Conservation (phyloP, 2,888 invertebrate species). For the Herminia tarsipennalis region DNA sequence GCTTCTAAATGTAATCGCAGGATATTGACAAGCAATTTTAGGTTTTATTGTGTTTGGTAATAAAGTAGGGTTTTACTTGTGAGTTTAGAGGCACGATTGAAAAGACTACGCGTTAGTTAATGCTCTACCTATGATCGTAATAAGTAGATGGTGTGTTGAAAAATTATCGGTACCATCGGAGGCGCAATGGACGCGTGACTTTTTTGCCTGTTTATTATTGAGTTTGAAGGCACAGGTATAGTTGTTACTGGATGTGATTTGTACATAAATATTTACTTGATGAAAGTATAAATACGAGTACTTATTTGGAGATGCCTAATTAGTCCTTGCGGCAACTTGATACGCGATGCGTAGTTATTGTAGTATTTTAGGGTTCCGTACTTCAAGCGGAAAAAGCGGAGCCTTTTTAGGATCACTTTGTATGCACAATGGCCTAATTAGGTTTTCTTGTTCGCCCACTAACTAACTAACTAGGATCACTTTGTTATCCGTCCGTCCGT, state of each 20-base stretch:
- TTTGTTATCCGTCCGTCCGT: too few relatives aligned
- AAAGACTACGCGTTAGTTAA: constrained; percentile 76
- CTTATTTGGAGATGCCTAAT: too few relatives aligned
- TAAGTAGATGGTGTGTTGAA: constrained; percentile 86
- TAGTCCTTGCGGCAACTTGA: too few relatives aligned
- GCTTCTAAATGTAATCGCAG: constrained; percentile 18
- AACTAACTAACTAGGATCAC: too few relatives aligned
- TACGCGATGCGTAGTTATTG: too few relatives aligned
- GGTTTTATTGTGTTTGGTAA: constrained; percentile 12
- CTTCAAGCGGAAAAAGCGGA: too few relatives aligned
- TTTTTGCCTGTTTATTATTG: constrained; percentile 82
- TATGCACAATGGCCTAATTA: too few relatives aligned
- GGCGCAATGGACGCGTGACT: constrained; percentile 82
- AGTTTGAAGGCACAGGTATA: constrained; percentile 62
- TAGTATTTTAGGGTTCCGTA: too few relatives aligned
- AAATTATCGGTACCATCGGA: constrained; percentile 84
- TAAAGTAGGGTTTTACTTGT: constrained; percentile 43
- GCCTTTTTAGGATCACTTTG: too few relatives aligned
- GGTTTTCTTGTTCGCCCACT: too few relatives aligned
- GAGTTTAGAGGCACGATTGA: constrained; percentile 45
- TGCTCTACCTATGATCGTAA: constrained; percentile 83
- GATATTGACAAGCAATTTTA: constrained; percentile 28
- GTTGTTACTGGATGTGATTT: constrained; percentile 5
- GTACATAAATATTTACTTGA: too few relatives aligned
- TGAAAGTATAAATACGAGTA: too few relatives aligned